Conservation (phyloP, 2,113 vertebrate species). For the Scomber colias region DNA sequence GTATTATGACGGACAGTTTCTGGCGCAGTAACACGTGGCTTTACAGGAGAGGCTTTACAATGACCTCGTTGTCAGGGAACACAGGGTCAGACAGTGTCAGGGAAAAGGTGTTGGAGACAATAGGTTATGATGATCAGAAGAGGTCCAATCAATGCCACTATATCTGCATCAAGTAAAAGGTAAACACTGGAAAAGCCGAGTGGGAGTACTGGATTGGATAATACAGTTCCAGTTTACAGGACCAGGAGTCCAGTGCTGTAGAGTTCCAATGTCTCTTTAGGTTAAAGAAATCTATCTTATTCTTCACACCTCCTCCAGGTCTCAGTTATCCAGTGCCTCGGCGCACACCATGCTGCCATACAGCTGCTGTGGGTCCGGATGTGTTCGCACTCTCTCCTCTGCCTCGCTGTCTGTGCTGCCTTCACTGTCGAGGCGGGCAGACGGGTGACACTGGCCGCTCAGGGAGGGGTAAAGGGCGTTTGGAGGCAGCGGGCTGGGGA, state of each 20-base stretch:
- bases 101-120: constrained; percentile 8
- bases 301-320: not conserved
- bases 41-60: constrained; percentile 30
- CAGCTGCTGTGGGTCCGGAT: constrained; percentile 79
- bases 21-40: constrained; percentile 3
- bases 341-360: constrained; percentile 83
- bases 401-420: constrained; percentile 92
- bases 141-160: constrained; percentile 53
- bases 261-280: constrained; percentile 27
- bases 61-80: constrained; percentile 2
- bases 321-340: constrained; percentile 81
- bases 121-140: constrained; percentile 29
- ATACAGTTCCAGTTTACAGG: constrained; percentile 37
- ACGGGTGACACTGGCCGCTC: constrained; percentile 82
- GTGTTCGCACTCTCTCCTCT: constrained; percentile 74
- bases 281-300: constrained; percentile 19
- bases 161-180: constrained; percentile 55
- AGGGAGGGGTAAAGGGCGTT: constrained; percentile 86
- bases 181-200: constrained; percentile 51
- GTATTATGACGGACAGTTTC: constrained; percentile 26
- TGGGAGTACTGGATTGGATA: constrained; percentile 35
- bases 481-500: constrained; percentile 86
- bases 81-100: constrained; percentile 9
- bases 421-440: constrained; percentile 90
- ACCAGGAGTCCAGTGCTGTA: constrained; percentile 17